Percentiles rank a stretch among this genome's conserved stretches.
These are phyloP conservation scores for Willowsia nigromaculata DNA, from an alignment of 2,888 invertebrate genomes.

Conservation along the genomic window DNA sequence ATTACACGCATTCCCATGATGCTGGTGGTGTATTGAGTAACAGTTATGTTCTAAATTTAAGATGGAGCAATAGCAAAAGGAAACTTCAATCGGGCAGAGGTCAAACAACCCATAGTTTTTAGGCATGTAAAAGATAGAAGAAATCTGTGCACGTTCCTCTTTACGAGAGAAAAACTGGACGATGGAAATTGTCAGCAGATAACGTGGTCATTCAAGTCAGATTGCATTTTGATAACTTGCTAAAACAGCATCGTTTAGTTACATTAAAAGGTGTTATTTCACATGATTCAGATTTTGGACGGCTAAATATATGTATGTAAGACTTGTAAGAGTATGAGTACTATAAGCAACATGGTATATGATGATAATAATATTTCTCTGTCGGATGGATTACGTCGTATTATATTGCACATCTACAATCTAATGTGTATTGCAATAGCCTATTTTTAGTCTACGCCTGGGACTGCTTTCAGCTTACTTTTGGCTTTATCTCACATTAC, in stretches of 20 bases:
- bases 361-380: background rate
- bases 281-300: conserved; percentile 25
- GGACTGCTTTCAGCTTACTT: background rate
- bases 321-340: background rate
- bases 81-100: conserved; percentile 44
- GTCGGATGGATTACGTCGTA: background rate
- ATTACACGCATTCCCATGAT: conserved; percentile 51
- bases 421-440: background rate
- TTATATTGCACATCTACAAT: background rate
- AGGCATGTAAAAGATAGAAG: background rate
- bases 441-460: conserved; percentile 14
- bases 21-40: background rate
- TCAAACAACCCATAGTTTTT: conserved; percentile 7
- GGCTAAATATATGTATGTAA: background rate
- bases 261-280: conserved; percentile 24
- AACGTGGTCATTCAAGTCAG: conserved; percentile 62
- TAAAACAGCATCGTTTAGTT: conserved; percentile 11
- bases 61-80: background rate
- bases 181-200: conserved; percentile 62
- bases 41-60: background rate
- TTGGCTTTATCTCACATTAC: conserved; percentile 10
- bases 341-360: background rate
- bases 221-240: conserved; percentile 57
- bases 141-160: background rate
- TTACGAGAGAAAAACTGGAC: background rate